Base-by-base conservation (phyloP, 2,888 invertebrate species). In the Vannuccia rotundouncinata region DNA sequence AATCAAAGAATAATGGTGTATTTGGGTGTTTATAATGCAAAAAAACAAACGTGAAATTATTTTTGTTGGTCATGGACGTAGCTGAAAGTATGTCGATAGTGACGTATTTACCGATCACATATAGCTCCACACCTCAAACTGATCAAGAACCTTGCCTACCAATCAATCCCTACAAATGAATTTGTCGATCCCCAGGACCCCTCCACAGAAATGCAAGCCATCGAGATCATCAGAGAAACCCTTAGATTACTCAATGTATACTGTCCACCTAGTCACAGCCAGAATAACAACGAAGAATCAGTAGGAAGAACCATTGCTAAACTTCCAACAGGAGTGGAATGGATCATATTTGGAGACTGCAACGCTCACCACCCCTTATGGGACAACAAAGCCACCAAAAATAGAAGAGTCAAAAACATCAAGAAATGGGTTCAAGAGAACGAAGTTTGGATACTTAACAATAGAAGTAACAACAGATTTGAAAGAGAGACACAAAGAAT, bases 111-210 rank as follows among this genome's bases (percentile, higher is more conserved):
- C n/a, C n/a, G n/a, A n/a, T n/a, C n/a, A n/a, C n/a, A n/a, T n/a
- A n/a, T n/a, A n/a, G n/a, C n/a, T n/a, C n/a, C n/a, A n/a, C n/a
- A n/a, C n/a, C n/a, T n/a, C n/a, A n/a, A n/a, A n/a, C n/a, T n/a
- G n/a, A n/a, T n/a, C n/a, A 75, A 30, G 75, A 29, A 29, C 29
- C 13, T 75, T 22, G 75, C 75, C 2, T 75, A 30, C 22, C 66
- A 66, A 66, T 66, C 66, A 5, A 66, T 66, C 25, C 66, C 66
- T 66, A 66, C 66, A 27, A 66, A 66, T 22, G 66, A 66, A 5
- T 66, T 66, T 22, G 25, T 22, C 2, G 66, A 66, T 27, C 66
- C 66, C 5, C 45, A 45, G 17, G 45, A 45, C 45, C 10, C 45
- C 45, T 10, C 45, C 10, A 45, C 45, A 17, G 45, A 45, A 45